Conservation (phyloP, 2,113 vertebrate species). For the Lathamus discolor region DNA sequence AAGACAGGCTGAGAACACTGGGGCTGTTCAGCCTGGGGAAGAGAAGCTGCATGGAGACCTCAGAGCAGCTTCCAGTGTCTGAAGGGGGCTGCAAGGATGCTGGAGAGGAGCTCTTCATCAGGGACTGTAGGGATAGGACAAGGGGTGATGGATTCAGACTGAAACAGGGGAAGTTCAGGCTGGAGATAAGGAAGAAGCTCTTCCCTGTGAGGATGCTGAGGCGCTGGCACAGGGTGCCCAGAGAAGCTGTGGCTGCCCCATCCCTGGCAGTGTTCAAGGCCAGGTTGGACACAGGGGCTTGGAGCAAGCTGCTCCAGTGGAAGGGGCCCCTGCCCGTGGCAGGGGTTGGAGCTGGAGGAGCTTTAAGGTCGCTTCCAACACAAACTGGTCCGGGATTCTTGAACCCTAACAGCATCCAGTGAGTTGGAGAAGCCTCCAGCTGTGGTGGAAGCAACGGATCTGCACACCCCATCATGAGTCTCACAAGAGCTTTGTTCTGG, state of each 20-base stretch:
- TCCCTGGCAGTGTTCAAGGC: neutral
- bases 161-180: neutral
- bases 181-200: neutral
- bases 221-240: neutral
- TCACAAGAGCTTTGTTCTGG: fast-evolving
- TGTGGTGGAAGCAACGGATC: neutral
- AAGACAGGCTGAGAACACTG: neutral
- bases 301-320: neutral
- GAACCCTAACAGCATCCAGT: neutral
- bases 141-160: neutral
- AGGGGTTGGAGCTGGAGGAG: neutral
- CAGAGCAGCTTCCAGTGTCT: neutral
- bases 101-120: neutral
- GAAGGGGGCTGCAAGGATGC: neutral
- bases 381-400: neutral
- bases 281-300: neutral
- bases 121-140: neutral
- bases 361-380: neutral
- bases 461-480: fast-evolving
- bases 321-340: neutral
- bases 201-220: neutral
- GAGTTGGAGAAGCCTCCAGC: neutral
- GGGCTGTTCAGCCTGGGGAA: neutral
- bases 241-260: no score
- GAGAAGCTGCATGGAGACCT: neutral